These are phyloP conservation scores for Diglossa brunneiventris DNA, from an alignment of 2,113 vertebrate species.

Conservation along the genomic window DNA sequence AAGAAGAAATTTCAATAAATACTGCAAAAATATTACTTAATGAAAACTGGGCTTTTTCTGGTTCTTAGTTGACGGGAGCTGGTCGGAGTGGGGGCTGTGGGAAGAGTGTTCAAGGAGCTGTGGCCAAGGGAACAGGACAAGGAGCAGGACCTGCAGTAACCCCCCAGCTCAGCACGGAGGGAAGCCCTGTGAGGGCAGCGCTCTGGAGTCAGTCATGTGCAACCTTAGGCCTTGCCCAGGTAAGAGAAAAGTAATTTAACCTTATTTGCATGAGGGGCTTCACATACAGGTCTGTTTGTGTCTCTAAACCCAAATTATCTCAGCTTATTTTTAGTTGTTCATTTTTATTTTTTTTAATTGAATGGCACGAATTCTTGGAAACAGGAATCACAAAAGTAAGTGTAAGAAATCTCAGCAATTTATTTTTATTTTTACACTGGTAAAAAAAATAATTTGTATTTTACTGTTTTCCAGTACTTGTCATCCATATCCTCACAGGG, in stretches of 20 bases:
- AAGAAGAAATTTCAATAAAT: neutral
- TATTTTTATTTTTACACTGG: neutral
- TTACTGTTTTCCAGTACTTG: neutral
- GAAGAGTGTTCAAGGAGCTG: conserved; percentile 92
- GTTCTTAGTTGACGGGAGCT: conserved; percentile 86
- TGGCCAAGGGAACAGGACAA: conserved; percentile 89
- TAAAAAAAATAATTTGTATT: neutral
- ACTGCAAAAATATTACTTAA: fast-evolving
- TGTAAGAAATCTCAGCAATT: neutral
- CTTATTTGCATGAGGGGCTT: neutral
- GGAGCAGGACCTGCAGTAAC: conserved; percentile 84
- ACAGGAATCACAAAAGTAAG: neutral
- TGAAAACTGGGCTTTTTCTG: neutral
- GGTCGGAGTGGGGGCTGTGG: conserved; percentile 93
- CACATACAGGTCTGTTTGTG: neutral
- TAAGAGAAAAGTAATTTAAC: conserved; percentile 38
- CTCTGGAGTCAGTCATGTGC: conserved; percentile 84
- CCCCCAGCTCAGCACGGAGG: conserved; percentile 85
- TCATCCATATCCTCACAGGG: neutral
- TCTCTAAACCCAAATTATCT: neutral
- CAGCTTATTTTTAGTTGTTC: neutral
- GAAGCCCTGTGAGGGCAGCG: conserved; percentile 81
- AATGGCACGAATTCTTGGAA: neutral
- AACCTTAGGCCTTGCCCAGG: conserved; percentile 88
- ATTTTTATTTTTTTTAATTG: neutral